Conservation (phyloP, 2,888 invertebrate genomes). For the Cephalotes varians region DNA sequence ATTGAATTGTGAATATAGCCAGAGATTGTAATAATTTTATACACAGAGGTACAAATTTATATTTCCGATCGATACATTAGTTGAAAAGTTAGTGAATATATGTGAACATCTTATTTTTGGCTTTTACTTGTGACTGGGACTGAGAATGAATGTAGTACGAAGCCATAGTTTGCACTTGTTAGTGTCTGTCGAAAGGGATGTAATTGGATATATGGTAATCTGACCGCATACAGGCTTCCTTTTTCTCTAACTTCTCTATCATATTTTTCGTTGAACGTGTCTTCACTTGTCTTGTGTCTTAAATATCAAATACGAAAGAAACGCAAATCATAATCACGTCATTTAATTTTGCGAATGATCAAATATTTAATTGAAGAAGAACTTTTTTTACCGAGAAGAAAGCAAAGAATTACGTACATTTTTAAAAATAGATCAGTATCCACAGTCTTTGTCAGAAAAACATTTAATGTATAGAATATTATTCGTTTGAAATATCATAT, state of each 20-base stretch:
- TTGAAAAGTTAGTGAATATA: not conserved
- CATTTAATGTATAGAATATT: not conserved
- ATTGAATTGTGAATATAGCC: not conserved
- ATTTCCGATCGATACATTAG: not conserved
- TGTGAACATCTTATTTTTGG: not conserved
- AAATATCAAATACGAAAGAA: constrained; percentile 55
- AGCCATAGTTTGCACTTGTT: constrained; percentile 69
- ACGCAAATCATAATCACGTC: constrained; percentile 8
- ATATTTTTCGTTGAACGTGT: constrained; percentile 56
- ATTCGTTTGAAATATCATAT: constrained; percentile 13
- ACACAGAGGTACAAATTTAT: not conserved
- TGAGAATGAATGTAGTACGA: constrained; percentile 53
- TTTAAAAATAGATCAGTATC: not conserved
- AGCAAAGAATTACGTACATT: not conserved
- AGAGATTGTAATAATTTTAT: not conserved
- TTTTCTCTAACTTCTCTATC: constrained; percentile 33
- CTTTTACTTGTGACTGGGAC: not conserved
- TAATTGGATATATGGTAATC: constrained; percentile 81
- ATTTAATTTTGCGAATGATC: not conserved
- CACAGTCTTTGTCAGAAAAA: not conserved
- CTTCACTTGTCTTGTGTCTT: constrained; percentile 26
- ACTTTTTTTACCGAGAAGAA: not conserved
- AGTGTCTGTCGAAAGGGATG: constrained; percentile 73
- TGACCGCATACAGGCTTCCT: constrained; percentile 70
- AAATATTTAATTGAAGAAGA: not conserved